phyloP scores from a whole-genome alignment of 2,888 invertebrate species.

The Diarsia brunnea region DNA sequence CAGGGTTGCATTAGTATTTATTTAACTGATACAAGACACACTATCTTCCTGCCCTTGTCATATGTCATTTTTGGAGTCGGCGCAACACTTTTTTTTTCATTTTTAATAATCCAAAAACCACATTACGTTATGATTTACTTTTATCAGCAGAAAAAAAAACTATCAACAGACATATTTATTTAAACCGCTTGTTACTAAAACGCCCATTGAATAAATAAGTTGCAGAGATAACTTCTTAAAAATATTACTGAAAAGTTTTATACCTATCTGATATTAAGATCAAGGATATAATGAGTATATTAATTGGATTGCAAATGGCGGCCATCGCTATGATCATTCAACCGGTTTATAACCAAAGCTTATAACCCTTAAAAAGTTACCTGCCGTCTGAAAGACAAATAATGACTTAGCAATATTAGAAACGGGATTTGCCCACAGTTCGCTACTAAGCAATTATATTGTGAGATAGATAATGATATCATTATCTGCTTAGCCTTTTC shows the following conservation, averaged over 20 bases:
- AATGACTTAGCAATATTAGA: constrained; percentile 38
- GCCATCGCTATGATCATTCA: constrained; percentile 51
- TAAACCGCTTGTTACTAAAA: constrained; percentile 7
- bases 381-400: constrained; percentile 48
- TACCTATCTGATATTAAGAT: constrained; percentile 84
- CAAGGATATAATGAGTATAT: constrained; percentile 85
- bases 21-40: neutral
- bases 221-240: constrained; percentile 54
- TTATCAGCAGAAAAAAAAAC: constrained; percentile 25
- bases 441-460: neutral
- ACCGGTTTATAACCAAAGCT: constrained; percentile 53
- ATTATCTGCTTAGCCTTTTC: neutral
- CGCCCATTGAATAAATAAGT: constrained; percentile 54
- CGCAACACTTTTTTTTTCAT: no score
- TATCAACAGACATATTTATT: constrained; percentile 42
- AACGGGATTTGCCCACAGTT: constrained; percentile 12
- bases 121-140: neutral
- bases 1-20: neutral
- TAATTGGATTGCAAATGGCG: constrained; percentile 83
- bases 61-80: no score
- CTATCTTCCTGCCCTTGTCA: no score
- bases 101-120: neutral
- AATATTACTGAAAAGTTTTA: constrained; percentile 51
- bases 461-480: constrained; percentile 10
- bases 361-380: constrained; percentile 34